These are phyloP conservation scores for Meriones psammophilus DNA, from an alignment of 2,797 vertebrate species.

Conservation along the genomic window DNA sequence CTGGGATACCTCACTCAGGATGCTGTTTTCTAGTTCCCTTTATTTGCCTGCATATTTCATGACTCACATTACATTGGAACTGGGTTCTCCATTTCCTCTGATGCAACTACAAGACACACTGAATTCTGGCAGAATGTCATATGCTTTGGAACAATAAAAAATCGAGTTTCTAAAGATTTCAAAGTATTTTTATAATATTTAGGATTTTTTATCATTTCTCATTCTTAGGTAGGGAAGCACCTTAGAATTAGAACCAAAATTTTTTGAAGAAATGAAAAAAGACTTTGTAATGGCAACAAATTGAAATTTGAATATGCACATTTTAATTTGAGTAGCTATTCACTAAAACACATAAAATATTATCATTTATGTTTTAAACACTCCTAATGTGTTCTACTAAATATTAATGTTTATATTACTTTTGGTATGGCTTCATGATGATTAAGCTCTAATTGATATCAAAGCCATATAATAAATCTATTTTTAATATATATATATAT, in stretches of 20 bases:
- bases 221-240: background rate
- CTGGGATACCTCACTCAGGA: no score
- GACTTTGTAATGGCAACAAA: background rate
- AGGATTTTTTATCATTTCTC: background rate
- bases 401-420: background rate
- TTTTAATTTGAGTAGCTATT: background rate
- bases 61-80: no score
- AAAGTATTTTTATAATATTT: background rate
- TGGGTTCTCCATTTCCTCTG: no score
- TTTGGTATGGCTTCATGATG: background rate
- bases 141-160: background rate
- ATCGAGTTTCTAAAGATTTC: constrained; percentile 22
- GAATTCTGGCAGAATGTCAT: background rate
- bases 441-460: background rate
- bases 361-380: background rate
- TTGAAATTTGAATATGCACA: background rate
- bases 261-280: background rate
- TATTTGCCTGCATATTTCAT: no score
- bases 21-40: no score
- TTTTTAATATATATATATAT: background rate
- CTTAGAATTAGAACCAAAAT: background rate
- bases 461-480: background rate
- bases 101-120: background rate
- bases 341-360: background rate
- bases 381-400: background rate